phyloP scores from a whole-genome alignment of 2,888 invertebrate species.

The Artemia sp. region DNA sequence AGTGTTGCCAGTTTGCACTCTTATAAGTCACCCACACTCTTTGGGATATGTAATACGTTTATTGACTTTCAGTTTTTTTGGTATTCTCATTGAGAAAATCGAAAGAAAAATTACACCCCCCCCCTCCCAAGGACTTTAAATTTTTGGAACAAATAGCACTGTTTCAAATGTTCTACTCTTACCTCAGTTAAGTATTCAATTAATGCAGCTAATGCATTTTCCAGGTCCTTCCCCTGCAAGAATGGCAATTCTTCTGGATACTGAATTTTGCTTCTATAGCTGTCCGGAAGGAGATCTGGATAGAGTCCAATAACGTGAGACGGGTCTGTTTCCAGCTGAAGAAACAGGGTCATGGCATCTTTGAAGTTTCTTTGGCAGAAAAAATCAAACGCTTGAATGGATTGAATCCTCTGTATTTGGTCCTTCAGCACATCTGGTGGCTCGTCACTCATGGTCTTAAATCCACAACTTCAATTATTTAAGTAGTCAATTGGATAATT shows the following conservation, averaged over 20 bases:
- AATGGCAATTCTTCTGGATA: conserved; percentile 41
- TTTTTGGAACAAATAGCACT: no score
- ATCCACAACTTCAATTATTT: no score
- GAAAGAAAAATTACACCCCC: no score
- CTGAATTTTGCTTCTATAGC: conserved; percentile 37
- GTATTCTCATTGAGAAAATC: no score
- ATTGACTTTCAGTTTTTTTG: no score
- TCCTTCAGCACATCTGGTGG: conserved; percentile 58
- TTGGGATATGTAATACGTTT: no score
- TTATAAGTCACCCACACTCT: no score
- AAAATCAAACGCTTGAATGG: conserved; percentile 70
- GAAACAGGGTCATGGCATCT: conserved; percentile 78
- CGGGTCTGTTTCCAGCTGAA: conserved; percentile 76
- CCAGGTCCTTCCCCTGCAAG: conserved; percentile 63
- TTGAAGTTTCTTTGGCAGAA: conserved; percentile 74
- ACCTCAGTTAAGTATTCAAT: conserved; percentile 73
- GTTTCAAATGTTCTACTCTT: conserved; percentile 18
- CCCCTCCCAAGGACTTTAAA: no score
- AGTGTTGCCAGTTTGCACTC: no score
- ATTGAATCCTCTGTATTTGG: conserved; percentile 71
- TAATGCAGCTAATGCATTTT: conserved; percentile 68
- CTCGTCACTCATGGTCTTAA: conserved; percentile 63
- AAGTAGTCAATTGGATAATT: no score
- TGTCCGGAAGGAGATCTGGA: conserved; percentile 59
- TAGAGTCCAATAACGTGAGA: conserved; percentile 86